phyloP scores from a whole-genome alignment of 2,797 vertebrate species.

The Hozukius guyotensis region DNA sequence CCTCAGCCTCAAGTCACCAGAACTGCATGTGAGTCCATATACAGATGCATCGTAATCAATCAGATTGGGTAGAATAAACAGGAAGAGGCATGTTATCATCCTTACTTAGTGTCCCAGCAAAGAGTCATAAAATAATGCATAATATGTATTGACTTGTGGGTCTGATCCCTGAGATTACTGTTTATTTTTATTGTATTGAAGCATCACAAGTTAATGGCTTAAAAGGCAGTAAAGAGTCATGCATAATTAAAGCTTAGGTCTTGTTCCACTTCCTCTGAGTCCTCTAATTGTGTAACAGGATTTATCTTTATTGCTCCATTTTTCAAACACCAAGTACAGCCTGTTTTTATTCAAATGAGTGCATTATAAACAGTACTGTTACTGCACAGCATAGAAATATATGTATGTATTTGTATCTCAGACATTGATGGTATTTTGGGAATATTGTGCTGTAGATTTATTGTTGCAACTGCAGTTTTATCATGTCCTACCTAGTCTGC shows the following conservation, averaged over 20 bases:
- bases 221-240: background rate
- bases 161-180: background rate
- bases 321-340: background rate
- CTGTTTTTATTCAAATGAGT: background rate
- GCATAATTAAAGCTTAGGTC: background rate
- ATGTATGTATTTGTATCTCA: background rate
- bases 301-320: background rate
- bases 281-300: background rate
- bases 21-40: slow-evolving; percentile 91
- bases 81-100: background rate
- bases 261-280: background rate
- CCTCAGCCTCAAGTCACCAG: slow-evolving; percentile 97
- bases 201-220: background rate
- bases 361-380: background rate
- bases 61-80: background rate
- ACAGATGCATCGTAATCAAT: background rate
- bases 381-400: background rate
- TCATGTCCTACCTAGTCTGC: background rate
- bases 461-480: background rate
- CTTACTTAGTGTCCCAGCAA: background rate
- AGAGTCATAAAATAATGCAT: background rate
- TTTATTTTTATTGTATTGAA: background rate
- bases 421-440: background rate
- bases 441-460: background rate
- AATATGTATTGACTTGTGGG: background rate